Evolutionary conservation across 2,888 invertebrate genomes (phyloP).

Genomic region (Lamproptera curius): DNA sequence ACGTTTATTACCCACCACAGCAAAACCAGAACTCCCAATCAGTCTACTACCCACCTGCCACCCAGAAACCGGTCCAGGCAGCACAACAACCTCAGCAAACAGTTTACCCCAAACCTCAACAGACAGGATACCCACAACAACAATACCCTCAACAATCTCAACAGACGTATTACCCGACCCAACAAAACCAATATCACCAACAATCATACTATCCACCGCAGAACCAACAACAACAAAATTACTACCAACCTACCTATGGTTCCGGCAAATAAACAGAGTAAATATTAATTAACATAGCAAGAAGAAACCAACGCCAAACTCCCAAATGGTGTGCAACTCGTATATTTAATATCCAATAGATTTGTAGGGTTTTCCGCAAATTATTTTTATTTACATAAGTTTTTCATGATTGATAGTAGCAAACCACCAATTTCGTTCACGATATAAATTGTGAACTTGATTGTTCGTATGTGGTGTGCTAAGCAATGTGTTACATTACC

Average conservation of each 20-base stretch:
- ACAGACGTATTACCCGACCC: slow-evolving; percentile 14
- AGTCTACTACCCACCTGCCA: slow-evolving; percentile 25
- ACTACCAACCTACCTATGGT: slow-evolving; percentile 11
- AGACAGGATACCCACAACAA: slow-evolving; percentile 19
- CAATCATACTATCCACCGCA: slow-evolving; percentile 22
- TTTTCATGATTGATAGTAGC: slow-evolving; percentile 4
- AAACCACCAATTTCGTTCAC: slow-evolving; percentile 58
- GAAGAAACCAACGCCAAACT: slow-evolving; percentile 6
- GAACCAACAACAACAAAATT: slow-evolving; percentile 16
- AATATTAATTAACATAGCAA: not conserved
- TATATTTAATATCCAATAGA: no score
- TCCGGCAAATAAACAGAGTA: slow-evolving; percentile 20
- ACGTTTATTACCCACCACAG: slow-evolving; percentile 26
- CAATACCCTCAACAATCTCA: slow-evolving; percentile 14
- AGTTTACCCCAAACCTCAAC: slow-evolving; percentile 23
- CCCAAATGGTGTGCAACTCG: no score
- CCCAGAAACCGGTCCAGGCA: slow-evolving; percentile 23
- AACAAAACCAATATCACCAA: slow-evolving; percentile 17
- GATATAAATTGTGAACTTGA: slow-evolving; percentile 64
- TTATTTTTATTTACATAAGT: not conserved
- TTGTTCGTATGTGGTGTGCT: slow-evolving; percentile 39
- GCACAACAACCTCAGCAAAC: slow-evolving; percentile 22
- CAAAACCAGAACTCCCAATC: slow-evolving; percentile 15
- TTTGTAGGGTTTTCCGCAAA: not conserved
- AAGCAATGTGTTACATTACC: slow-evolving; percentile 28